Evolutionary conservation across 1,140 invertebrate species (phyloP).

Genomic region (Ptiloglossa arizonensis): DNA sequence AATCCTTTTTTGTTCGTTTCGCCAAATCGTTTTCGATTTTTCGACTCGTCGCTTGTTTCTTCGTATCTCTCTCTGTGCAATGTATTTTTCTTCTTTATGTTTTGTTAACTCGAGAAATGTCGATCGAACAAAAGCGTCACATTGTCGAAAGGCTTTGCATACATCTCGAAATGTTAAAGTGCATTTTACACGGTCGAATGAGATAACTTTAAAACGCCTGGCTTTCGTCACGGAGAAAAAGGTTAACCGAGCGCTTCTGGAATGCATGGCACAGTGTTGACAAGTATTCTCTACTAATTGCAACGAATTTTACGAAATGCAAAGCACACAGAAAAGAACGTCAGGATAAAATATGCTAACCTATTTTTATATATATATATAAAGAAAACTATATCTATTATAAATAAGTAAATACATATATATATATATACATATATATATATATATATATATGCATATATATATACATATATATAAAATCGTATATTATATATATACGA

Average conservation of each 20-base stretch:
- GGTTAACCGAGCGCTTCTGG: neutral
- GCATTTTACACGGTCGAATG: neutral
- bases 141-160: neutral
- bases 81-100: conserved; percentile 1
- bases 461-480: neutral
- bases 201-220: neutral
- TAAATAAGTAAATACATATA: neutral
- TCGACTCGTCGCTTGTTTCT: neutral
- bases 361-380: conserved; percentile 36
- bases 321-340: conserved; percentile 20
- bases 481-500: conserved; percentile 20
- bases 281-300: conserved; percentile 24
- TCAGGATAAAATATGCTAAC: conserved; percentile 8
- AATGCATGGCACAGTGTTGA: conserved; percentile 55
- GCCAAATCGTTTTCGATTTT: neutral
- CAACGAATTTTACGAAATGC: conserved; percentile 32
- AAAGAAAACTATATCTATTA: conserved; percentile 1
- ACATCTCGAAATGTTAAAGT: neutral
- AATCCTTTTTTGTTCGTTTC: neutral
- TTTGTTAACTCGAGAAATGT: neutral
- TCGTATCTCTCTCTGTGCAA: conserved; percentile 7
- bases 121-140: neutral
- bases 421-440: conserved; percentile 4
- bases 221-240: neutral
- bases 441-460: neutral